These are phyloP conservation scores for Drosophila sp. DNA, from an alignment of 1,140 invertebrate genomes.

Conservation along the genomic window DNA sequence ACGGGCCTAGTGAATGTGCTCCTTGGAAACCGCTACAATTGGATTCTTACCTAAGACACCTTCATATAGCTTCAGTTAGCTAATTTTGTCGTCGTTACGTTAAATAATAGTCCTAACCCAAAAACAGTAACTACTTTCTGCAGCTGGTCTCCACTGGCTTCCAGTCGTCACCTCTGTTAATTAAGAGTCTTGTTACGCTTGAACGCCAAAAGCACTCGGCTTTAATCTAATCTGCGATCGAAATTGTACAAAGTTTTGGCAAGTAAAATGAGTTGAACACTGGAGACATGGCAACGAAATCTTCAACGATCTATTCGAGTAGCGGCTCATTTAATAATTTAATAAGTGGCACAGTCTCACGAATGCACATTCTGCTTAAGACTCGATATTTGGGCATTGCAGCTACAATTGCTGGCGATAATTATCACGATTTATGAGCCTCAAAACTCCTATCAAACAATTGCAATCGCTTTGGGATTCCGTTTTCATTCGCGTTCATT, in stretches of 20 bases:
- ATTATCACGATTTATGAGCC: slow-evolving; percentile 78
- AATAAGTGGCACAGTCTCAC: slow-evolving; percentile 71
- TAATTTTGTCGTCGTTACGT: slow-evolving; percentile 32
- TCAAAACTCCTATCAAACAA: slow-evolving; percentile 64
- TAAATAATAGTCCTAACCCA: slow-evolving; percentile 4
- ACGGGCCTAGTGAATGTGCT: too few species aligned
- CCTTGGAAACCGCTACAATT: too few species aligned
- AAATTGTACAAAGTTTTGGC: slow-evolving; percentile 68
- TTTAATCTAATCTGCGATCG: slow-evolving; percentile 72
- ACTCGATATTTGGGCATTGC: slow-evolving; percentile 12
- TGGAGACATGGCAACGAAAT: slow-evolving; percentile 7
- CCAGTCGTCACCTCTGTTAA: slow-evolving; percentile 52
- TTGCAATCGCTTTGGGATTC: slow-evolving; percentile 48
- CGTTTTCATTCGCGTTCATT: slow-evolving; percentile 25
- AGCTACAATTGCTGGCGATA: slow-evolving; percentile 66
- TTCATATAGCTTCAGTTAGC: background rate
- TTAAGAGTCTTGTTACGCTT: slow-evolving; percentile 64
- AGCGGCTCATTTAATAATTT: slow-evolving; percentile 77
- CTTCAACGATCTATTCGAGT: slow-evolving; percentile 42
- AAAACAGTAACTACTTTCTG: slow-evolving; percentile 15
- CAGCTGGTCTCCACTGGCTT: slow-evolving; percentile 3
- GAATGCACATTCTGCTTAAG: slow-evolving; percentile 40
- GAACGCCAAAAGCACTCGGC: slow-evolving; percentile 44
- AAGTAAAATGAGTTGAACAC: slow-evolving; percentile 20
- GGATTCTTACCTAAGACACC: too few species aligned